Conservation (phyloP, 2,113 vertebrate genomes). For the Amblyopsis rosae region DNA sequence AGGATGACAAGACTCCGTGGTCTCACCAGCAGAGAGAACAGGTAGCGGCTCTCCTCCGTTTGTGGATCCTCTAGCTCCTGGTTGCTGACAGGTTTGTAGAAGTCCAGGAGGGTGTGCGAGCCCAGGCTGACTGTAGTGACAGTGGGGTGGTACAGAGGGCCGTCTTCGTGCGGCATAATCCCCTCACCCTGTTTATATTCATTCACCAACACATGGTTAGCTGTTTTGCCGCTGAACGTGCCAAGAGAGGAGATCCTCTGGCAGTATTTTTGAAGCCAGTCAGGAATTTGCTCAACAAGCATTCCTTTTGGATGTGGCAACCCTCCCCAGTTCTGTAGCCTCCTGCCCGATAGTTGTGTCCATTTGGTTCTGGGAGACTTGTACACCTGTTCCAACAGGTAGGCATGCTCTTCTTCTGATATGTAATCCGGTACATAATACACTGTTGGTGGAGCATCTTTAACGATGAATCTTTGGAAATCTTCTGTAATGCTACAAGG, state of each 20-base stretch:
- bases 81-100: conserved; percentile 78
- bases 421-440: conserved; percentile 89
- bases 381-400: conserved; percentile 84
- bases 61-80: conserved; percentile 41
- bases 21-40: conserved; percentile 80
- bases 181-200: conserved; percentile 87
- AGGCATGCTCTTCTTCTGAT: conserved; percentile 80
- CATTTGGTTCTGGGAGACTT: conserved; percentile 88
- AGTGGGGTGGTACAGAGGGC: conserved; percentile 87
- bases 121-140: conserved; percentile 89
- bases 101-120: conserved; percentile 86
- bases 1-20: conserved; percentile 84
- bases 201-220: conserved; percentile 90
- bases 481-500: conserved; percentile 58
- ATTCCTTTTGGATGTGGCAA: conserved; percentile 85
- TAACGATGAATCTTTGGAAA: conserved; percentile 60
- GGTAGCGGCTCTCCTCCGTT: conserved; percentile 76
- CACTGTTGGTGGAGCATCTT: conserved; percentile 74
- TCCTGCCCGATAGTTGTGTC: conserved; percentile 86
- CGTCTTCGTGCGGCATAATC: conserved; percentile 93
- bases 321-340: conserved; percentile 91
- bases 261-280: conserved; percentile 81
- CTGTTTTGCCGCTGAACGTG: conserved; percentile 79
- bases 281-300: conserved; percentile 83
- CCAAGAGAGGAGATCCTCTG: conserved; percentile 82